Evolutionary conservation across 1,140 invertebrate species (phyloP), one percentile per base, ranked within the genome.

Genomic region (Ips typographus): DNA sequence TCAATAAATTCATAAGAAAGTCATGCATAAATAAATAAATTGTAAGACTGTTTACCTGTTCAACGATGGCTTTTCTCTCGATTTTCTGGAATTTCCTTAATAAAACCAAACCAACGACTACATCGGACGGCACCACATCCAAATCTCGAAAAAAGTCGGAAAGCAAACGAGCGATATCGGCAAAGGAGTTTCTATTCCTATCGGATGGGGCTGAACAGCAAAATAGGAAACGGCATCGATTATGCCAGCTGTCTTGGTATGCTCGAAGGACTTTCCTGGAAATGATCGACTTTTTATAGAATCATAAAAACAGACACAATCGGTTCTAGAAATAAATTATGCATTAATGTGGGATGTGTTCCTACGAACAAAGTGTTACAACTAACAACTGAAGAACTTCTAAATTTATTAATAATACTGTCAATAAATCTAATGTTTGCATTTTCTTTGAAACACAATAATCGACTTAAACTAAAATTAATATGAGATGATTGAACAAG

Each of bases 111-210:
- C 94, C 94, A 6, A 93, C 94, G 2, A 95, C 86, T 2, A 96
- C 92, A 81, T 96, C 94, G 40, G 93, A 94, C 1, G 93, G 93
- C 2, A 95, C 94, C n/a, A 96, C 92, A 81, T 96, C 94, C 63
- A 96, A 77, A 80, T 96, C 93, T 4, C 93, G 85, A 76, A 95
- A 95, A 79, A 95, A 95, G 76, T 95, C 94, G 62, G 93, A 94
- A 55, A 96, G 81, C 51, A 96, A 79, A 57, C 91, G 84, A 0
- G 94, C 94, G 63, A 96, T 94, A 77, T 96, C 94, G 3, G 91
- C 86, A 76, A 94, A 94, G 1, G 91, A 93, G 77, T 92, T 93
- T 83, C 93, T 82, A 78, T 90, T 92, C 59, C 90, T 85, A 76
- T 94, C 92, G 1, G 89, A 89, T 61, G 89, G 87, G 64, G 91